Base-by-base conservation (phyloP, 2,113 vertebrate species). In the Equus przewalskii region DNA sequence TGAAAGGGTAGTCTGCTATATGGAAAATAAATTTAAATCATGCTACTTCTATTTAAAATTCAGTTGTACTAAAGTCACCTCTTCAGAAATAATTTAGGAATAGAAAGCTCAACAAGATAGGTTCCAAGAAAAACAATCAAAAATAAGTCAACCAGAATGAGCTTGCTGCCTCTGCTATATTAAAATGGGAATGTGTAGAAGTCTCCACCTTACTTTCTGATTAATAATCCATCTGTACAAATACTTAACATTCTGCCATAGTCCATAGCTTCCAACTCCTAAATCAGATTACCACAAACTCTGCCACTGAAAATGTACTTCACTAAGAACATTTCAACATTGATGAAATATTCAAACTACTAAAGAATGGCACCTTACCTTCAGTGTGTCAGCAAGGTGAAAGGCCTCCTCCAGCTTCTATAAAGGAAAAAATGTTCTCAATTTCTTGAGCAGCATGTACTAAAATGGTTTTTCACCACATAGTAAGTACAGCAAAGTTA, bases 191-290 rank as follows among this genome's bases (percentile, higher is more conserved):
- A 84, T 86, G n/a, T 85, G 28, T 7, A 93, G 7, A 87, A 92
- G 41, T 72, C 78, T 93, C 81, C 51, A 84, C 18, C 26, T 90
- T 85, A 92, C 62, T 95, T 65, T 76, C 62, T 79, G 67, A 97
- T 49, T 97, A 96, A 89, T 86, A 96, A 96, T 36, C 64, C n/a
- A 54, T 91, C 44, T 93, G 83, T 56, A 96, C 72, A 97, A 96
- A 89, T 78, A 91, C 30, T 85, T 83, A 89, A 60, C 54, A 97
- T 72, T 76, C 86, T 81, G 58, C 49, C 62, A 78, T 28, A 88
- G 46, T 78, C 78, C 75, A 69, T 18, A 76, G 33, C 33, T 87
- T 95, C 76, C 58, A 96, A 70, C 60, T 21, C n/a, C 70, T 92
- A 72, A 78, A 78, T 91, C 67, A 94, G 67, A 84, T 67, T 96